phyloP scores from a whole-genome alignment of 2,113 vertebrate genomes.

The Chionis minor region DNA sequence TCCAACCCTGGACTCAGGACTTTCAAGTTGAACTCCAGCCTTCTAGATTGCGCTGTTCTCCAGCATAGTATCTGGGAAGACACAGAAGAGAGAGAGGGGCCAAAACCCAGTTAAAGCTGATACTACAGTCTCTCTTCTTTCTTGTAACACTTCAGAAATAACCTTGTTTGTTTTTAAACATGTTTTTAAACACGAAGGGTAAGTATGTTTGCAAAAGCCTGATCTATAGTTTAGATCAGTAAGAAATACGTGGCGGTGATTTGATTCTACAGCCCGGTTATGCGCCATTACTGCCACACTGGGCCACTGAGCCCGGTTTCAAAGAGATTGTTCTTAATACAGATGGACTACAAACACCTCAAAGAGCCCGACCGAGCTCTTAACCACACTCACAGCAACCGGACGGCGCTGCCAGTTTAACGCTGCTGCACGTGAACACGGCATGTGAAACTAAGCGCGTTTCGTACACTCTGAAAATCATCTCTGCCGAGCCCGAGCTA shows the following conservation, averaged over 20 bases:
- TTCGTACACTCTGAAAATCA: not conserved
- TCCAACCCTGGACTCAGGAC: not conserved
- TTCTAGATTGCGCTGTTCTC: not conserved
- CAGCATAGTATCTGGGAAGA: not conserved
- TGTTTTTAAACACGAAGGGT: not conserved
- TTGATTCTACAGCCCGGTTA: not conserved
- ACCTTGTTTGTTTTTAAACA: not conserved
- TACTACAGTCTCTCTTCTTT: not conserved
- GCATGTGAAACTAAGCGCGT: not conserved
- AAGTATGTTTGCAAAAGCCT: not conserved
- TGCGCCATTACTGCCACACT: not conserved
- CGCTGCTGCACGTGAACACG: rapidly evolving
- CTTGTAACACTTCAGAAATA: not conserved
- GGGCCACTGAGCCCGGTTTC: not conserved
- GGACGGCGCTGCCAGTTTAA: rapidly evolving
- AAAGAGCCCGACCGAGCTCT: not conserved
- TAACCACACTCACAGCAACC: rapidly evolving
- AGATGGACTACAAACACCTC: rapidly evolving
- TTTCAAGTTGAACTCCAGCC: not conserved
- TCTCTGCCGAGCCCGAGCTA: not conserved
- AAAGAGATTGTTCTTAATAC: not conserved
- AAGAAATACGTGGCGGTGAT: not conserved
- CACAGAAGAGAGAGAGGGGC: not conserved
- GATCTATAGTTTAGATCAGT: not conserved
- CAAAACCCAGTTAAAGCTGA: not conserved